These are phyloP conservation scores for Micoletzkya japonica DNA, from an alignment of 2,888 invertebrate species.

Conservation along the genomic window DNA sequence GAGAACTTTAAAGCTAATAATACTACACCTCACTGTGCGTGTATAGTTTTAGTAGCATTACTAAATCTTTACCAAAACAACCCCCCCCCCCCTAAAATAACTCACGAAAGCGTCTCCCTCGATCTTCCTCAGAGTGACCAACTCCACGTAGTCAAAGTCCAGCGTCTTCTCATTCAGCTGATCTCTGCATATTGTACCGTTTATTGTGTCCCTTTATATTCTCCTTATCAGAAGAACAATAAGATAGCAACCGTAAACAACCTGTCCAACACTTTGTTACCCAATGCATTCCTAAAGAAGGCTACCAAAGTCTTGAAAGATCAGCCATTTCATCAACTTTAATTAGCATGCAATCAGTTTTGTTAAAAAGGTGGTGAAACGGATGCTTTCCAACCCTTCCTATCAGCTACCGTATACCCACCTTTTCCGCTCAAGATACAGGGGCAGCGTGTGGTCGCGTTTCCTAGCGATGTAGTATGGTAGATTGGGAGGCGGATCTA, in stretches of 20 bases:
- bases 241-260: too few relatives aligned
- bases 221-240: too few relatives aligned
- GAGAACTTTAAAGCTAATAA: too few relatives aligned
- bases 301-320: too few relatives aligned
- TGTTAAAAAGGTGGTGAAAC: too few relatives aligned
- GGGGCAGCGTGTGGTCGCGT: slow-evolving; percentile 54
- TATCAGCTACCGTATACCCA: not conserved
- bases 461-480: slow-evolving; percentile 56
- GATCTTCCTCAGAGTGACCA: slow-evolving; percentile 53
- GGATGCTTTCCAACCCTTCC: too few relatives aligned
- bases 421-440: slow-evolving; percentile 57
- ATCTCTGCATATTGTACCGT: slow-evolving; percentile 53
- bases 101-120: slow-evolving; percentile 63
- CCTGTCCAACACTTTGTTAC: too few relatives aligned
- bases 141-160: slow-evolving; percentile 62
- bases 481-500: slow-evolving; percentile 52
- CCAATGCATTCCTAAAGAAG: too few relatives aligned
- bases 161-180: slow-evolving; percentile 60
- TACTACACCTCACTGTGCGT: too few relatives aligned
- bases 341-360: not conserved
- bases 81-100: too few relatives aligned
- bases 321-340: not conserved
- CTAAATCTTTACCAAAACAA: not conserved
- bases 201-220: too few relatives aligned
- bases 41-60: too few relatives aligned